Conservation (phyloP, 2,797 vertebrate genomes). For the Anguilla obscura region DNA sequence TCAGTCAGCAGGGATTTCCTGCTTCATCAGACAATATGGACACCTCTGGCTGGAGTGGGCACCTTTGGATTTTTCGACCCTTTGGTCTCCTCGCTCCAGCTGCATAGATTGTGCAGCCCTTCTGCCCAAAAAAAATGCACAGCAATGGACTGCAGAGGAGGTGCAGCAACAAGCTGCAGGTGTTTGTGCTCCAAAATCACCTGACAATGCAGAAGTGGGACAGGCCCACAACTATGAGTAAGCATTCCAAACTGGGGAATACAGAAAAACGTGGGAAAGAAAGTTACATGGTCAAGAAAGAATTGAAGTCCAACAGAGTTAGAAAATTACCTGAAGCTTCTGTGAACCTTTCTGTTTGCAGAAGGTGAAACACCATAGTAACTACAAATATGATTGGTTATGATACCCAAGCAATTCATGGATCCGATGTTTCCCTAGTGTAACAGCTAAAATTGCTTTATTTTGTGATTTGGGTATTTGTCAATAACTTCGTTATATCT, state of each 20-base stretch:
- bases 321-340: neutral
- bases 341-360: neutral
- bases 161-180: neutral
- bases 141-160: neutral
- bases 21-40: constrained; percentile 3
- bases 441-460: neutral
- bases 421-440: neutral
- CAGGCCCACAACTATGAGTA: neutral
- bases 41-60: neutral
- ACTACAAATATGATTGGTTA: neutral
- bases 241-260: neutral
- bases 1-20: neutral
- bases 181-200: neutral
- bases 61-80: neutral
- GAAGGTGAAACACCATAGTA: neutral
- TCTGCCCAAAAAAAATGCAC: neutral
- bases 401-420: neutral
- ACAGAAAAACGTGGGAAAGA: neutral
- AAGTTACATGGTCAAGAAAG: neutral
- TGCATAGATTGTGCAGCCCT: neutral
- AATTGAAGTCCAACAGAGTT: neutral
- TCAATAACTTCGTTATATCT: neutral
- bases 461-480: neutral
- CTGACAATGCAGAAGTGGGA: neutral
- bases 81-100: neutral